A percentile compares a stretch with the other conserved stretches of the same genome.
phyloP scores from a whole-genome alignment of 1,140 invertebrate species.

The Dufourea novaeangliae region DNA sequence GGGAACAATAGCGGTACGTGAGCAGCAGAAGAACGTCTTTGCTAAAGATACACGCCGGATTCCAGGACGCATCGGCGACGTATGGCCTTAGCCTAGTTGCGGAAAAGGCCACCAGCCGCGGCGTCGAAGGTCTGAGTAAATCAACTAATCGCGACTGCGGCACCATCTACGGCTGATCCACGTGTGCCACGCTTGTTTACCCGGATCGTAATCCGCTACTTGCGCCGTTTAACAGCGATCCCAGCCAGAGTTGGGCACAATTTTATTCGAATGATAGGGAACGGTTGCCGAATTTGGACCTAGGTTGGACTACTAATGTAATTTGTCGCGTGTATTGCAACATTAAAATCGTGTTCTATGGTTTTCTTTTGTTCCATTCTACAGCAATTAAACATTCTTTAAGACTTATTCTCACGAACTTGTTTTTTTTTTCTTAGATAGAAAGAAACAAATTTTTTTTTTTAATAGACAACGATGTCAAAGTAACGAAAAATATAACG shows the following conservation, averaged over 20 bases:
- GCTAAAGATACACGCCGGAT: conserved; percentile 28
- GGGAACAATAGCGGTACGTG: conserved; percentile 33
- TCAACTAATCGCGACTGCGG: conserved; percentile 31
- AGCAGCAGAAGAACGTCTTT: conserved; percentile 9
- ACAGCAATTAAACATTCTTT: too few species aligned
- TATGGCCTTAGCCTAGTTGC: conserved; percentile 53
- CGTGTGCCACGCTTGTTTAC: background rate
- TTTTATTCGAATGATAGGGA: too few species aligned
- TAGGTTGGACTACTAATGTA: too few species aligned
- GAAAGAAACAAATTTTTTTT: background rate
- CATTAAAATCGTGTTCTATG: too few species aligned
- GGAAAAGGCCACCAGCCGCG: conserved; percentile 19
- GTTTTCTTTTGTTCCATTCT: too few species aligned
- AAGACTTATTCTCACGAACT: too few species aligned
- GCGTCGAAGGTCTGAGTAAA: conserved; percentile 19
- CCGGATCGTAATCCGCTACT: background rate
- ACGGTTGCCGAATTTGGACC: too few species aligned
- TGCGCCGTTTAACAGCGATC: background rate
- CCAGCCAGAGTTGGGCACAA: too few species aligned
- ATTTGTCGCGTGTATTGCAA: too few species aligned
- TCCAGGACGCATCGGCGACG: conserved; percentile 37
- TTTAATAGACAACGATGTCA: background rate
- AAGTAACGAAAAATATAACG: background rate
- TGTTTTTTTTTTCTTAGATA: too few species aligned
- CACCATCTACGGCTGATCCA: conserved; percentile 11